Base-by-base conservation (phyloP, 1,140 invertebrate genomes). In the Gonioctena quinquepunctata region DNA sequence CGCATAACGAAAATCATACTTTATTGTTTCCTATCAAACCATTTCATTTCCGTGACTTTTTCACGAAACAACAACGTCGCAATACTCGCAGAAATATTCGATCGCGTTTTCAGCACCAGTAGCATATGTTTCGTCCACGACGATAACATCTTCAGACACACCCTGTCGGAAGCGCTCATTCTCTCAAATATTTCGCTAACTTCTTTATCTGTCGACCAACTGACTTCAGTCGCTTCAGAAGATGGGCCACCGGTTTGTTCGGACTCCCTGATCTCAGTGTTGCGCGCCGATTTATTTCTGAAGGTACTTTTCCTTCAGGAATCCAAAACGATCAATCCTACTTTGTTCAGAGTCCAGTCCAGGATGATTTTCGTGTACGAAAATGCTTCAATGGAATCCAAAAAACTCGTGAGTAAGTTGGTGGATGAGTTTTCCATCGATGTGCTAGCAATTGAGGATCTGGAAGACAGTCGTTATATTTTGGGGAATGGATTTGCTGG, bases 331-430 rank as follows among this genome's bases (percentile, higher is more conserved):
- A 8, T 11, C 8, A 54, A 18, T 54, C 52, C 52, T 22, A 8
- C 13, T 23, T 23, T 54, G 18, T 11, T 54, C 3, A 11, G 18
- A 3, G 13, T 18, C 19, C 22, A 23, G 13, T 18, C 52, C 5
- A 21, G 52, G 52, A 54, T 54, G 52, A 54, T 54, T 21, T 54
- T 54, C 18, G 52, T 23, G 6, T 54, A 54, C 52, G 52, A 54
- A 7, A 23, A 21, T 2, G 18, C 52, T 54, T 23, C 52, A 6
- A 18, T 18, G 7, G 18, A 3, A 11, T 21, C 52, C 3, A 54
- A 54, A 21, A 54, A 23, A 19, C 3, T 54, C 3, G 11, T 22
- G 52, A 13, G n/a, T 13, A 54, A 0, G 13, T 1, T 54, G 7
- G 52, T 54, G 8, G 18, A 54, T 8, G 52, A 54, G 52, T 54